These are phyloP conservation scores for Synanthedon andrenaeformis DNA, from an alignment of 2,888 invertebrate species.

Conservation along the genomic window DNA sequence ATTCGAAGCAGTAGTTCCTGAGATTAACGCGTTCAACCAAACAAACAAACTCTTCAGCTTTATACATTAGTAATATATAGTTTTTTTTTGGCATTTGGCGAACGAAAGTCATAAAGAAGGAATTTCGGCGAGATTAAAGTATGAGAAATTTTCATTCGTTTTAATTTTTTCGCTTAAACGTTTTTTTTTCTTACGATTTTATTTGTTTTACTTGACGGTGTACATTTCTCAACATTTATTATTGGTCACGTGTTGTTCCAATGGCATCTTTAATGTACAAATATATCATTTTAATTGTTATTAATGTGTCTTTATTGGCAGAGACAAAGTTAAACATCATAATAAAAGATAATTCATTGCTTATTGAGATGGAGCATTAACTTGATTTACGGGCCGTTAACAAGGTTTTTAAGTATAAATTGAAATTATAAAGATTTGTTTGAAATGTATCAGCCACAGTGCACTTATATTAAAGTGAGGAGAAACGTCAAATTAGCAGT, in stretches of 20 bases:
- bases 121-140: conserved; percentile 15
- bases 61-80: too few relatives aligned
- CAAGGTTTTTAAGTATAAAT: too few relatives aligned
- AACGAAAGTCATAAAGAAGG: conserved; percentile 28
- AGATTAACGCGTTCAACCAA: too few relatives aligned
- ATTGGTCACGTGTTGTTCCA: conserved; percentile 9
- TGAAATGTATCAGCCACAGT: too few relatives aligned
- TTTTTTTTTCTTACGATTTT: conserved; percentile 5
- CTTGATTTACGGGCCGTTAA: neutral
- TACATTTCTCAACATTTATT: conserved; percentile 15
- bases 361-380: neutral
- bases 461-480: too few relatives aligned
- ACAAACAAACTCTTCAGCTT: too few relatives aligned
- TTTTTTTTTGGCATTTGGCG: too few relatives aligned
- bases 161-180: conserved; percentile 16
- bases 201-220: neutral
- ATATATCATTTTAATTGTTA: neutral
- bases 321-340: neutral
- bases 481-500: too few relatives aligned
- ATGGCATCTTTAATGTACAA: neutral
- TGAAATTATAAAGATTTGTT: too few relatives aligned
- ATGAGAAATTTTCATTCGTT: conserved; percentile 5
- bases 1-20: too few relatives aligned
- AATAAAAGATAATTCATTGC: neutral
- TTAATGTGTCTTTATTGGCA: neutral